A percentile compares a stretch with the other conserved stretches of the same genome.
Conservation (phyloP, 2,888 invertebrate species). For the Eurytoma californica region DNA sequence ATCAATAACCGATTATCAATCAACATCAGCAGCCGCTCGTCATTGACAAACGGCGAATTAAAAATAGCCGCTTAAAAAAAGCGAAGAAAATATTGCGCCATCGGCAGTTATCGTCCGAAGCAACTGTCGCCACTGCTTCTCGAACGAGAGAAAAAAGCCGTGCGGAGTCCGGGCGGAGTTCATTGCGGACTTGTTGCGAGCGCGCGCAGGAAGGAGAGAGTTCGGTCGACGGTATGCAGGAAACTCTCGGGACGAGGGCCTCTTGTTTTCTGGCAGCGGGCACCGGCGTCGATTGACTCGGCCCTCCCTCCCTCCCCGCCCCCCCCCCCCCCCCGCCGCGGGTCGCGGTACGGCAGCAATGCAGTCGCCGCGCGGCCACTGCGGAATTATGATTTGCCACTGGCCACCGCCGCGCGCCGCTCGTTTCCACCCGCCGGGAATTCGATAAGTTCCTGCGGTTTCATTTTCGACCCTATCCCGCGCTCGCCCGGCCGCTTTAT, state of each 20-base stretch:
- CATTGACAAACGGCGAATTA: too few relatives aligned
- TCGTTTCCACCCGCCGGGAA: slow-evolving; percentile 44
- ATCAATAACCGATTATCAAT: too few relatives aligned
- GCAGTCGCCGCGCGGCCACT: slow-evolving; percentile 5
- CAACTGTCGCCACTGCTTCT: too few relatives aligned
- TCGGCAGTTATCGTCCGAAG: too few relatives aligned
- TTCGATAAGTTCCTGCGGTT: slow-evolving; percentile 52
- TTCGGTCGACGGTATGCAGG: slow-evolving; percentile 1
- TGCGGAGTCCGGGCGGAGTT: background rate
- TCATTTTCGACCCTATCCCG: slow-evolving; percentile 35
- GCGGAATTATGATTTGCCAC: slow-evolving; percentile 52
- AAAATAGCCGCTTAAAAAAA: too few relatives aligned
- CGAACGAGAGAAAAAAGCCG: too few relatives aligned
- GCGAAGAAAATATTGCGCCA: too few relatives aligned
- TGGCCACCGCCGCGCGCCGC: slow-evolving; percentile 9
- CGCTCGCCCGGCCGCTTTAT: background rate
- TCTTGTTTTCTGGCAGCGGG: slow-evolving; percentile 37
- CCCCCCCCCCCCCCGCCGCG: background rate
- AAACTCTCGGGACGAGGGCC: slow-evolving; percentile 18
- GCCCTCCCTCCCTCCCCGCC: background rate
- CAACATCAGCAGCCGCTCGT: too few relatives aligned
- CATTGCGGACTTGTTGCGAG: slow-evolving; percentile 1
- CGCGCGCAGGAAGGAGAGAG: background rate
- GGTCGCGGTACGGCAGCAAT: background rate
- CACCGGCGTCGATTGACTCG: slow-evolving; percentile 6